Percentiles rank a stretch among this genome's conserved stretches.
These are phyloP conservation scores for Reinhardtius hippoglossoides DNA, from an alignment of 2,113 vertebrate genomes.

Conservation along the genomic window DNA sequence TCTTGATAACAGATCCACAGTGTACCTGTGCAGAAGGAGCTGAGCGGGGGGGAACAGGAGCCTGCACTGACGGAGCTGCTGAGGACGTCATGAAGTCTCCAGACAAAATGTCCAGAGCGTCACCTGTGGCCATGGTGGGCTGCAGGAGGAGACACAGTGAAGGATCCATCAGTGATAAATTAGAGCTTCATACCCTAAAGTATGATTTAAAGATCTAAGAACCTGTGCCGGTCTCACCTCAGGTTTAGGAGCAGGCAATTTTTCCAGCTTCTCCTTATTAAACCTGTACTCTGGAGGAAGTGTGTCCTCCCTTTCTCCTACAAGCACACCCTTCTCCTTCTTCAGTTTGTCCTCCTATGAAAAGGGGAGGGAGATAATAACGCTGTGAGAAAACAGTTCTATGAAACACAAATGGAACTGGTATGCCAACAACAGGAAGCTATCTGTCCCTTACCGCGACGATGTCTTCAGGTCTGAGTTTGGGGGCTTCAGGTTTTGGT, in stretches of 20 bases:
- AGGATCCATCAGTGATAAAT: too few species aligned
- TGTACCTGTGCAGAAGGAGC: conserved; percentile 56
- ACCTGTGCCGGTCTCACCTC: conserved; percentile 59
- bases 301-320: conserved; percentile 76
- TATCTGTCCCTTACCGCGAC: conserved; percentile 59
- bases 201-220: too few species aligned
- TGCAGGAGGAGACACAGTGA: conserved; percentile 28
- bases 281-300: conserved; percentile 77
- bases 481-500: conserved; percentile 64
- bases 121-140: conserved; percentile 69
- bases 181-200: too few species aligned
- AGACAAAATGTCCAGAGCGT: conserved; percentile 79
- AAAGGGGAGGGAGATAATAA: not conserved
- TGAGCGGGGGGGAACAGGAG: conserved; percentile 43
- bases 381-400: not conserved
- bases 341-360: conserved; percentile 67
- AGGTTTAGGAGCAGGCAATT: conserved; percentile 66
- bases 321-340: conserved; percentile 70
- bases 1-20: not conserved
- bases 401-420: not conserved
- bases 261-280: conserved; percentile 53
- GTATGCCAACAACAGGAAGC: not conserved
- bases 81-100: conserved; percentile 67
- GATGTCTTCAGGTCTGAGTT: conserved; percentile 76
- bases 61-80: conserved; percentile 62